phyloP scores from a whole-genome alignment of 2,797 vertebrate species.

The Chiroxiphia lanceolata region DNA sequence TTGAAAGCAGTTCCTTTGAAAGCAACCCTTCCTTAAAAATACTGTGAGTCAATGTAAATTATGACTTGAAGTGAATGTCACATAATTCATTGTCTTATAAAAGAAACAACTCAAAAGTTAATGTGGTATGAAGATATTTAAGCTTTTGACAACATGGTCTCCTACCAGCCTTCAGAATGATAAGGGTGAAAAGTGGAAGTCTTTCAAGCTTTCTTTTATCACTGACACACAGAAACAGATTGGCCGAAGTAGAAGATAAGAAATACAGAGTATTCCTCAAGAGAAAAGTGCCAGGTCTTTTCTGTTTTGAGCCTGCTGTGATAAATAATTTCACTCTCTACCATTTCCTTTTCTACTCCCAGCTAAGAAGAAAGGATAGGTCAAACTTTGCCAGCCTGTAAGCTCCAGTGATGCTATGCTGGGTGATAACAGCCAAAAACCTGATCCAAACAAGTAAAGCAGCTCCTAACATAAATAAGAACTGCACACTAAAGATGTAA shows the following conservation, averaged over 20 bases:
- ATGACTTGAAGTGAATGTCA: neutral
- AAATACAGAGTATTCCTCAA: constrained; percentile 26
- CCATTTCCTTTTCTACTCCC: neutral
- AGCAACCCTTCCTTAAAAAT: constrained; percentile 16
- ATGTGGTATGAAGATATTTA: constrained; percentile 20
- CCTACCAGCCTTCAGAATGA: constrained; percentile 2
- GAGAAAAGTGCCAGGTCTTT: constrained; percentile 28
- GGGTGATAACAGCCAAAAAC: neutral
- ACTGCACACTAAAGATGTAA: neutral
- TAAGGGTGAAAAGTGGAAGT: constrained; percentile 49
- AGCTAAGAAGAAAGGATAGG: constrained; percentile 11
- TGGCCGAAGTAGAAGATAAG: constrained; percentile 42
- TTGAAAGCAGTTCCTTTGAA: neutral
- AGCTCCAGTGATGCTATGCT: neutral
- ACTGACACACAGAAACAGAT: constrained; percentile 52
- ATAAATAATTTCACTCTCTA: constrained; percentile 33
- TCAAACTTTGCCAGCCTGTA: neutral
- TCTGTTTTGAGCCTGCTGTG: constrained; percentile 35
- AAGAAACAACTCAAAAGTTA: constrained; percentile 1
- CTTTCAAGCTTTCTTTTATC: constrained; percentile 55
- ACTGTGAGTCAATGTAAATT: neutral
- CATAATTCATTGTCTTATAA: constrained; percentile 23
- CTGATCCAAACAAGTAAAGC: neutral
- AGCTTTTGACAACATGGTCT: constrained; percentile 36
- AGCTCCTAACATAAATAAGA: neutral